phyloP scores from a whole-genome alignment of 2,797 vertebrate species.

The Sphenodon punctatus region DNA sequence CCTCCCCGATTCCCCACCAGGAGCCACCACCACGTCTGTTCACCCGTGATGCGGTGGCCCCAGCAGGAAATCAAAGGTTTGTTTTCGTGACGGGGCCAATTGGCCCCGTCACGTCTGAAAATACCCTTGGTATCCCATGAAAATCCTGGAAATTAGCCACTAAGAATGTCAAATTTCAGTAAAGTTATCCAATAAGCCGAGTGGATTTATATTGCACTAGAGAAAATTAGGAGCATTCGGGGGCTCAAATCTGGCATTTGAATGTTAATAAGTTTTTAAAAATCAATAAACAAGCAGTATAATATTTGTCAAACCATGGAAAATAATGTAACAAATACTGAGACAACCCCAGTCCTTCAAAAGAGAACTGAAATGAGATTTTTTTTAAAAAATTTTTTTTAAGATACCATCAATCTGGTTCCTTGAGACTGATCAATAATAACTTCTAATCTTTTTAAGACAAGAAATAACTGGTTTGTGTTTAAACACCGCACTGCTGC shows the following conservation, averaged over 20 bases:
- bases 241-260: not conserved
- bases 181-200: not conserved
- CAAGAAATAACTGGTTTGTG: slow-evolving; percentile 67
- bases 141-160: not conserved
- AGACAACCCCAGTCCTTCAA: not conserved
- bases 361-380: slow-evolving; percentile 22
- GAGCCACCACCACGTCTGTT: no score
- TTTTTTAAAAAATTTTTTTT: no score
- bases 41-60: no score
- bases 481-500: slow-evolving; percentile 48
- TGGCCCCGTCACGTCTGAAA: no score
- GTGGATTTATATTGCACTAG: not conserved
- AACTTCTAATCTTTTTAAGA: slow-evolving; percentile 58
- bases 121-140: no score
- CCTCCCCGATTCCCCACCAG: no score
- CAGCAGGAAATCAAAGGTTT: no score
- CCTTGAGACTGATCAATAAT: slow-evolving; percentile 54
- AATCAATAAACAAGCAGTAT: not conserved
- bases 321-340: not conserved
- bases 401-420: slow-evolving; percentile 30
- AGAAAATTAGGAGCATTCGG: not conserved
- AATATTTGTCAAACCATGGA: not conserved
- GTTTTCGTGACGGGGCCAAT: no score
- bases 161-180: not conserved
- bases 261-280: not conserved